Percentiles rank a stretch among this genome's conserved stretches.
These are phyloP conservation scores for Campoplex capitator DNA, from an alignment of 2,888 invertebrate genomes.

Conservation along the genomic window DNA sequence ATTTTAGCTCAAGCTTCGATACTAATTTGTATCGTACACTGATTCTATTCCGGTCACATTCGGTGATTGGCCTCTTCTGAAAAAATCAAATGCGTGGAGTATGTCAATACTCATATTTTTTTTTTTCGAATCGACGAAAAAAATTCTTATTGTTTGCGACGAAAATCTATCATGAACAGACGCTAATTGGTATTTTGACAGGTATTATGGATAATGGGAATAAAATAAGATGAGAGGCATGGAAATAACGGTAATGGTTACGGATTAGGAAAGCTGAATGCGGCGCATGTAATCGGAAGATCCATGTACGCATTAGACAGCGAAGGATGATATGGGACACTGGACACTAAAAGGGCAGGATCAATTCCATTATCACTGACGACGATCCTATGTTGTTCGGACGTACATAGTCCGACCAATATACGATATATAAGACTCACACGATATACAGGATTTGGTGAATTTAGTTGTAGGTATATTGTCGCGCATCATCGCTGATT, in stretches of 20 bases:
- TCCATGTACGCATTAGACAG: not conserved
- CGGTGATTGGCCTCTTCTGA: not conserved
- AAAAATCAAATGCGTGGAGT: not conserved
- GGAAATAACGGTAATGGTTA: not conserved
- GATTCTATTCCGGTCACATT: not conserved
- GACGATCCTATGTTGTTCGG: constrained; percentile 25
- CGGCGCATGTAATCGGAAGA: not conserved
- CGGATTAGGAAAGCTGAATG: not conserved
- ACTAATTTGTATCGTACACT: not conserved
- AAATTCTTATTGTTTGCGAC: not conserved
- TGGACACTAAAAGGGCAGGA: constrained; percentile 28
- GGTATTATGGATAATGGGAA: not conserved
- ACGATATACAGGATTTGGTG: constrained; percentile 11
- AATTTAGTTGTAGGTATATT: constrained; percentile 17
- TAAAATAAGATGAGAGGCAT: not conserved
- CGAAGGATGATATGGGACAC: not conserved
- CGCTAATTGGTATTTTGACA: not conserved
- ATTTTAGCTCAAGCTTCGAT: not conserved
- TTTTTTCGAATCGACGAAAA: not conserved
- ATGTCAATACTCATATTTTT: no score
- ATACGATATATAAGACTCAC: not conserved
- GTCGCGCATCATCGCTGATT: not conserved
- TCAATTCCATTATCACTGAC: constrained; percentile 29
- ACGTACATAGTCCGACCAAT: constrained; percentile 5
- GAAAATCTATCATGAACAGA: not conserved